These are phyloP conservation scores for Prionailurus viverrinus DNA, from an alignment of 2,113 vertebrate genomes.

Conservation along the genomic window DNA sequence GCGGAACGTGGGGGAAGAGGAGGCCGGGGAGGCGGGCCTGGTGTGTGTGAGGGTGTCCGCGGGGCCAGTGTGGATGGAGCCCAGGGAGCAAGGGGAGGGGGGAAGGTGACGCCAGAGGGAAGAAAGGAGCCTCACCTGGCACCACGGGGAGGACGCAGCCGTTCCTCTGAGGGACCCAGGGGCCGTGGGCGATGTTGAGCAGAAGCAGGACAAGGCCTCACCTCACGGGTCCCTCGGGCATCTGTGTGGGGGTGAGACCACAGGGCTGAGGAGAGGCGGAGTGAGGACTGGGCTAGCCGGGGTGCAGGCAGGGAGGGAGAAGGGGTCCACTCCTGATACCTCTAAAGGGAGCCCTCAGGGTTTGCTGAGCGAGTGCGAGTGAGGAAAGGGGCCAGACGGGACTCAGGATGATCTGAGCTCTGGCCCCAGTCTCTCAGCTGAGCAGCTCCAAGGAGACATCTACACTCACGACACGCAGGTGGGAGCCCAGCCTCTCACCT, in stretches of 20 bases:
- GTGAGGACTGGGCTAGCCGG: rapidly evolving
- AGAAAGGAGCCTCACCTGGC: not conserved
- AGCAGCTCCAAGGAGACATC: not conserved
- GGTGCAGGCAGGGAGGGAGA: not conserved
- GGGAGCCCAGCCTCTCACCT: not conserved
- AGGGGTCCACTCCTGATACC: not conserved
- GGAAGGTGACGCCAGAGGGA: not conserved
- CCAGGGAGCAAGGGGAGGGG: not conserved
- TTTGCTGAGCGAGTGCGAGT: not conserved
- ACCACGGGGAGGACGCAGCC: not conserved
- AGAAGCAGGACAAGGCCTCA: not conserved
- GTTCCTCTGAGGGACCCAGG: not conserved
- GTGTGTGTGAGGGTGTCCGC: not conserved
- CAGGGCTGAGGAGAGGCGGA: not conserved
- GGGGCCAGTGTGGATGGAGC: not conserved
- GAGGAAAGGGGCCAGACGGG: not conserved
- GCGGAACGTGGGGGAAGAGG: not conserved
- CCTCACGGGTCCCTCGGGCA: not conserved
- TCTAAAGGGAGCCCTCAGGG: not conserved
- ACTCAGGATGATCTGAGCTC: not conserved
- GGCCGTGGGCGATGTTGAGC: not conserved
- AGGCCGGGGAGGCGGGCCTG: not conserved
- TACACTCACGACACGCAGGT: not conserved
- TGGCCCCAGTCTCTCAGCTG: not conserved
- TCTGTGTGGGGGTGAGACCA: not conserved